Evolutionary conservation across 2,797 vertebrate species (phyloP).

Genomic region (Taenioides sp.): DNA sequence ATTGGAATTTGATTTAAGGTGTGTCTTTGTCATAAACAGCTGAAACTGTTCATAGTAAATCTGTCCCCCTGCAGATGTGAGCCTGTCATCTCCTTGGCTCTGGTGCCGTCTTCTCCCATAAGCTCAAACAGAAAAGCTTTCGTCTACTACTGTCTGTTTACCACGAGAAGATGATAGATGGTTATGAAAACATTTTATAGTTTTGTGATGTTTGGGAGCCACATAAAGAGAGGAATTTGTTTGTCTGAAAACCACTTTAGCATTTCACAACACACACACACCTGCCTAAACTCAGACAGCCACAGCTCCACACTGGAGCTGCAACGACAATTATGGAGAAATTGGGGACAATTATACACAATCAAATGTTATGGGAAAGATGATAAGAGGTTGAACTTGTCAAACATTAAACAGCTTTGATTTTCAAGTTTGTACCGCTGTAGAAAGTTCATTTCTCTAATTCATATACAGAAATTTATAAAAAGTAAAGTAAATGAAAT

Average conservation of each 20-base stretch:
- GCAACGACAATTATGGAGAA: neutral
- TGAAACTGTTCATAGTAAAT: neutral
- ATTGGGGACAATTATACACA: neutral
- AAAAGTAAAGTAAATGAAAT: neutral
- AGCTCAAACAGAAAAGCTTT: neutral
- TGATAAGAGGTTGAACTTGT: neutral
- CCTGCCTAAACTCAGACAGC: conserved; percentile 4
- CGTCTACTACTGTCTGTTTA: neutral
- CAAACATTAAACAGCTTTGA: neutral
- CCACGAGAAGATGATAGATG: neutral
- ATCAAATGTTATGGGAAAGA: neutral
- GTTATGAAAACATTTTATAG: neutral
- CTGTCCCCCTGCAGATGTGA: neutral
- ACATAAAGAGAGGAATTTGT: conserved; percentile 8
- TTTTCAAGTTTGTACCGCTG: neutral
- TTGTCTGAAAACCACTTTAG: neutral
- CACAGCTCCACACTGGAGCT: neutral
- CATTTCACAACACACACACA: conserved; percentile 4
- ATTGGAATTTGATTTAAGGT: neutral
- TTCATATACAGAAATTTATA: neutral
- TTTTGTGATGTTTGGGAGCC: neutral
- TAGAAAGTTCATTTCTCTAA: neutral
- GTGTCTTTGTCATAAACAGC: neutral
- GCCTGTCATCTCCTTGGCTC: neutral
- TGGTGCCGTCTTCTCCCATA: neutral